phyloP scores from a whole-genome alignment of 1,140 invertebrate species.

The Bombus pyrosoma region DNA sequence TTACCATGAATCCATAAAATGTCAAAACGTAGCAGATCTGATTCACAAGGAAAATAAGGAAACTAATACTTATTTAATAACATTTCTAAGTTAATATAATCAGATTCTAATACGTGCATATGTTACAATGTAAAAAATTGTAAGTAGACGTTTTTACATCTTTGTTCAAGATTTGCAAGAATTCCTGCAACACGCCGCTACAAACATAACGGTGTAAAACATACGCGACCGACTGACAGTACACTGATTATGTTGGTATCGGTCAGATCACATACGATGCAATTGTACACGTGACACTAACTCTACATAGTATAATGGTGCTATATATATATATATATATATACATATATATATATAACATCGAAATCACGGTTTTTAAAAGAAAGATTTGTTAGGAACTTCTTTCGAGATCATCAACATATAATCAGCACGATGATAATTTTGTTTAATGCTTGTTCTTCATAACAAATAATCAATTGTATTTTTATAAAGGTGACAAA shows the following conservation, averaged over 20 bases:
- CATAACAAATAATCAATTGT: background rate
- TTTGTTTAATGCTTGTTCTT: background rate
- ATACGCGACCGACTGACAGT: background rate
- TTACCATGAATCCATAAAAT: conserved; percentile 35
- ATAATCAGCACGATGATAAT: background rate
- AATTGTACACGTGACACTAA: conserved; percentile 32
- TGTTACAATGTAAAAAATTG: background rate
- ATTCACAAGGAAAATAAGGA: background rate
- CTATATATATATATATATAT: background rate
- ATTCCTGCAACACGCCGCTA: background rate
- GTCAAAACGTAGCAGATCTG: background rate
- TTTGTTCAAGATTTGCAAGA: background rate
- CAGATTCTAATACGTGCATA: background rate
- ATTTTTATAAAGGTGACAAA: background rate
- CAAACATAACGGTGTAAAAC: background rate
- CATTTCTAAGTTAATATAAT: background rate
- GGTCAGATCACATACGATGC: background rate
- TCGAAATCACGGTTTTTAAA: background rate
- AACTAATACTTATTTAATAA: background rate
- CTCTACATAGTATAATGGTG: background rate
- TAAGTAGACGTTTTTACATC: background rate
- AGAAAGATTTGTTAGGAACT: background rate
- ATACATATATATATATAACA: background rate
- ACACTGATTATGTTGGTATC: conserved; percentile 3
- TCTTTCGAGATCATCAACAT: background rate